Evolutionary conservation across 2,888 invertebrate genomes (phyloP).

Genomic region (Portevinia maculata): DNA sequence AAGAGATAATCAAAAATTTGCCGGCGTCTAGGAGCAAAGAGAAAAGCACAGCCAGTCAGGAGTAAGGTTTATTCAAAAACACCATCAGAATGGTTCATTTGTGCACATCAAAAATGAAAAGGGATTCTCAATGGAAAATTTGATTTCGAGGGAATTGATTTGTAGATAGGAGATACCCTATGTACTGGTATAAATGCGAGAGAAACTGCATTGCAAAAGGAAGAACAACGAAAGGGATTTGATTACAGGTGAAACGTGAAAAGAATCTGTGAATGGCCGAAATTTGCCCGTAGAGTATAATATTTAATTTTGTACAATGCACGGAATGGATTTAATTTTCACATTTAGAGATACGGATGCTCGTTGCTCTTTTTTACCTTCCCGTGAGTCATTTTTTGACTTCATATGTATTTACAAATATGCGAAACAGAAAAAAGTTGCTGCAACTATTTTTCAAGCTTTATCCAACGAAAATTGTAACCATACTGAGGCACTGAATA

Average conservation of each 20-base stretch:
- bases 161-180: background rate
- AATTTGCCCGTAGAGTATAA: no score
- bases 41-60: conserved; percentile 10
- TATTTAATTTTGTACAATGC: no score
- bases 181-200: background rate
- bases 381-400: no score
- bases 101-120: background rate
- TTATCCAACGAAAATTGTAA: no score
- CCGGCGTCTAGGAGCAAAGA: conserved; percentile 3
- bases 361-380: no score
- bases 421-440: no score
- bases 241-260: background rate
- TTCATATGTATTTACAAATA: no score
- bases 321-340: background rate
- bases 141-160: conserved; percentile 21
- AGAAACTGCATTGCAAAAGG: background rate
- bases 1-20: background rate
- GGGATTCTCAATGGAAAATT: conserved; percentile 30
- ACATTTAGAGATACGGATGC: no score
- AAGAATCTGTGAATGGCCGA: background rate
- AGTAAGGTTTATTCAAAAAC: background rate
- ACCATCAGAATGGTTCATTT: conserved; percentile 10
- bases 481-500: no score
- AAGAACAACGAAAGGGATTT: background rate
- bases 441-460: no score